Base-by-base conservation (phyloP, 2,113 vertebrate genomes). In the Peucedramus taeniatus region DNA sequence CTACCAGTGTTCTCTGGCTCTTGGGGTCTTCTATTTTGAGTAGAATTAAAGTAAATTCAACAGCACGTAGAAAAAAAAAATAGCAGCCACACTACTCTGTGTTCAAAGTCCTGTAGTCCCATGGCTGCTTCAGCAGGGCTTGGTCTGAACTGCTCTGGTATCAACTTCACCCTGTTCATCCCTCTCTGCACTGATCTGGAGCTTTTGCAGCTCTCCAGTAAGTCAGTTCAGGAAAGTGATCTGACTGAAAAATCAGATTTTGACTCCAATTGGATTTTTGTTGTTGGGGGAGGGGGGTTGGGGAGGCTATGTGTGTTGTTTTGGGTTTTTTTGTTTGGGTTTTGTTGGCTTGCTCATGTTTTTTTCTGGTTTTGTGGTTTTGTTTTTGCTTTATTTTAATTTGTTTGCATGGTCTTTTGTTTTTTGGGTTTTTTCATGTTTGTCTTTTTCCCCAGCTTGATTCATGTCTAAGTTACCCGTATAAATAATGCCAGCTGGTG, bases 81-180 rank as follows among this genome's bases (percentile, higher is more conserved):
- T 6, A 60, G 19, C 26, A 68, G 13, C 7, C 2, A 4, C 23
- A 6, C 11, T 59, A 10, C 19, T 57, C 33, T n/a, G 15, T 53
- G 35, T 51, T 90, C 13, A 7, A 10, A 35, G 37, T 21, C 1
- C 0, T 74, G n/a, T 37, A 66, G 26, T 49, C 26, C 56, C 30
- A 11, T 7, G 18, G 54, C 59, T 74, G 26, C 56, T 60, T 44
- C 30, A 56, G 12, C 23, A 1, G 0, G 33, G 23, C 35, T 69
- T 0, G 0, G 6, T 54, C n/a, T 35, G 45, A 81, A 37, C 39
- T 66, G 40, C 30, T 1, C 0, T 0, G 0, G 10, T 7, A 57
- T 85, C 8, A 3, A 10, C 61, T 78, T 69, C 3, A 5, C 10
- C 37, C 15, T 78, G 78, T 44, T 65, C 56, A 21, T 78, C 64